A percentile compares a stretch with the other conserved stretches of the same genome.
These are phyloP conservation scores for Manduca sexta DNA, from an alignment of 1,140 invertebrate species.

Conservation along the genomic window DNA sequence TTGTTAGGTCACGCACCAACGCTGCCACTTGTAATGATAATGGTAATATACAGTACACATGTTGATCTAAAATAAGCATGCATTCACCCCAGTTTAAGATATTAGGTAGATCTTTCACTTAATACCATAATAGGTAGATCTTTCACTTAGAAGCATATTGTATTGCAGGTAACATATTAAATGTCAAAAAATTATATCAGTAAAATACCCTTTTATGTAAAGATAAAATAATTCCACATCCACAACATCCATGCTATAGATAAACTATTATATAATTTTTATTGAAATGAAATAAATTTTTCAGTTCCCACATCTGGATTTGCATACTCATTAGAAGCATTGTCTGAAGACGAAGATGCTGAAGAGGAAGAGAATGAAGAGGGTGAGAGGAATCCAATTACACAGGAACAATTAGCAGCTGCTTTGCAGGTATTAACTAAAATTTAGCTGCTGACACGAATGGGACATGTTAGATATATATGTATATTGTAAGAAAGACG, in stretches of 20 bases:
- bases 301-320: slow-evolving; percentile 56
- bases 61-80: too few relatives aligned
- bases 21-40: slow-evolving; percentile 32
- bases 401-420: slow-evolving; percentile 54
- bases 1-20: slow-evolving; percentile 38
- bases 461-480: too few relatives aligned
- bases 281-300: slow-evolving; percentile 11
- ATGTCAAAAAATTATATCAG: too few relatives aligned
- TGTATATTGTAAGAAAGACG: neutral
- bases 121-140: too few relatives aligned
- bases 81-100: too few relatives aligned
- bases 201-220: too few relatives aligned
- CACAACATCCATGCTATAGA: too few relatives aligned
- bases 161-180: too few relatives aligned
- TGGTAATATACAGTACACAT: slow-evolving; percentile 20
- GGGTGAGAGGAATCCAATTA: slow-evolving; percentile 45
- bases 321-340: slow-evolving; percentile 60
- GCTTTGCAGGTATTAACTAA: slow-evolving; percentile 41
- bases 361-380: slow-evolving; percentile 58
- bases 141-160: too few relatives aligned
- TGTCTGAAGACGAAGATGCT: slow-evolving; percentile 61
- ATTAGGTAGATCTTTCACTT: too few relatives aligned
- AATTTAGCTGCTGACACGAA: neutral
- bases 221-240: too few relatives aligned
- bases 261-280: too few relatives aligned